Base-by-base conservation (phyloP, 2,888 invertebrate species). In the Eustalomyia histrio region DNA sequence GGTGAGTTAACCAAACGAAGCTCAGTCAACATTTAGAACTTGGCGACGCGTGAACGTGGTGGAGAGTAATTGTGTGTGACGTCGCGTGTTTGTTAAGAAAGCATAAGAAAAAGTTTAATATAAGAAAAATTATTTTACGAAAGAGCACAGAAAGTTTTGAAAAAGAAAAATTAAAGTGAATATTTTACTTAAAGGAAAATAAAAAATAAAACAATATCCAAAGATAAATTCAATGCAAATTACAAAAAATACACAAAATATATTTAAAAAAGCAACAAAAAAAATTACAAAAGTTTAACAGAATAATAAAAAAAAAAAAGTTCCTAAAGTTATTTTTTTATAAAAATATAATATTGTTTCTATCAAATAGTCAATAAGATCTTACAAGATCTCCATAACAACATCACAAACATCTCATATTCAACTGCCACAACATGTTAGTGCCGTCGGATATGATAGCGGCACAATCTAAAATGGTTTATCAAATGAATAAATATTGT, bases 401-500 rank as follows among this genome's bases (percentile, higher is more conserved):
- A 50, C 17, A 12, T n/a, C 3, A n/a, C 7, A 10, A 21, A 39
- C 10, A 2, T n/a, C 29, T 29, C 4, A 14, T 1, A 21, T 18
- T 58, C 9, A 10, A 21, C 8, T n/a, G 16, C n/a, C 16, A 87
- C 90, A 93, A 92, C 91, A 97, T 97, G 97, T 93, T 97, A 91
- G 97, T 97, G 90, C 97, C 97, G 88, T 95, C 96, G 89, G 97
- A 97, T 92, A 97, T 97, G 96, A 94, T 98, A 92, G 96, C 96
- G 88, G 96, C 97, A 85, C 97, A 97, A 92, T 96, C 97, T 87
- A 97, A 97, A 91, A 96, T 97, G 93, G 95, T 97, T 88, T 98
- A 97, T 91, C 98, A 98, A 92, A 94, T 98, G 92, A 97, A 97
- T 92, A 97, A 97, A 92, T 98, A 96, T 91, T 97, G 96, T 92